Evolutionary conservation across 2,113 vertebrate genomes (phyloP), one percentile per base, ranked within the genome.

Genomic region (Athene noctua): DNA sequence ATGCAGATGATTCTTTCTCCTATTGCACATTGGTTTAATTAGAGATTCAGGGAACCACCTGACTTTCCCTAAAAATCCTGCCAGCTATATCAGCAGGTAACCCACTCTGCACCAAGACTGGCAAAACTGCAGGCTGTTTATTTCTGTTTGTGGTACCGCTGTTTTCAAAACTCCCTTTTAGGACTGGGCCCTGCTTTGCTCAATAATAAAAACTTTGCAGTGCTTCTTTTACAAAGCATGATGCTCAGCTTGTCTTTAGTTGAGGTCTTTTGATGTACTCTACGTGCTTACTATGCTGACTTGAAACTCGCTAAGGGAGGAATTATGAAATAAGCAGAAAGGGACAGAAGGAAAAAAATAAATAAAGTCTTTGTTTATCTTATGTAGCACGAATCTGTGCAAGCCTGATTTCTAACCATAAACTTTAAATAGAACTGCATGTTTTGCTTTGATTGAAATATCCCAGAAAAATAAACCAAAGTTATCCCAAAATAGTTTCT

Each of bases 391-490:
- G 55, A 46, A 18, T 77, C 91, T 90, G 78, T 90, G 89, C 74
- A 72, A 93, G 67, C 67, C 67, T 94, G 73, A 81, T 54, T 96
- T 95, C 89, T 92, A 38, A 90, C 80, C 26, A 70, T 82, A 55
- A 79, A 74, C 88, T 91, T 96, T 54, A 94, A 94, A 97, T 94
- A 96, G 89, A 94, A 96, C 61, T 70, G 40, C 49, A 5, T 84
- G 42, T 47, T 93, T 95, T 67, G 38, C 57, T 95, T 90, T 92
- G 62, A 71, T 21, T 86, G 71, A 95, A 94, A 87, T 82, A 94
- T 77, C 81, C 49, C 66, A 92, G 89, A 81, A 94, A 91, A 96
- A 90, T 83, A 95, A 95, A 94, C 49, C 49, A n/a, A 89, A 89
- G 72, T 83, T 91, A 55, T 61, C 91, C 83, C 81, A 71, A 77